These are phyloP conservation scores for Leptinotarsa lineolata DNA, from an alignment of 1,140 invertebrate genomes.

Conservation along the genomic window DNA sequence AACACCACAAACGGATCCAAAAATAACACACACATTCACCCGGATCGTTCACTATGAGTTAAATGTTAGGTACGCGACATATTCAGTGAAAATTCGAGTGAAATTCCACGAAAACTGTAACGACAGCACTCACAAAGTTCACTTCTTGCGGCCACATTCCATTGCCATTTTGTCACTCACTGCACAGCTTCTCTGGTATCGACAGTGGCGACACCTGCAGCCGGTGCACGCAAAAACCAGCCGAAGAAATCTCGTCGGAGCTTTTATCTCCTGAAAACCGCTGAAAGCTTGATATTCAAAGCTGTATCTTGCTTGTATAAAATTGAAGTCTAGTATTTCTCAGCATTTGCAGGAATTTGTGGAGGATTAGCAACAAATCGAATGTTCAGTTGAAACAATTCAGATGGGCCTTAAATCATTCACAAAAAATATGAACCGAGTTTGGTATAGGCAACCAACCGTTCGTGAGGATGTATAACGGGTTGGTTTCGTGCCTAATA, in stretches of 20 bases:
- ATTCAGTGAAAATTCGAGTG: conserved; percentile 29
- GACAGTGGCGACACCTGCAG: conserved; percentile 29
- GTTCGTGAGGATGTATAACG: neutral
- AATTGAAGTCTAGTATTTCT: no score
- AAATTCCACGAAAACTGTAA: conserved; percentile 28
- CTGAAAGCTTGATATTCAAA: neutral
- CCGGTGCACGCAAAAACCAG: conserved; percentile 19
- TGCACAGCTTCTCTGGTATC: conserved; percentile 36
- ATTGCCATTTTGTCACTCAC: conserved; percentile 55
- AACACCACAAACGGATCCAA: conserved; percentile 30
- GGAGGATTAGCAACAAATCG: neutral
- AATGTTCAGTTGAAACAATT: neutral
- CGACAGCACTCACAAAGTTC: conserved; percentile 40
- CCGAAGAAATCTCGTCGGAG: conserved; percentile 13
- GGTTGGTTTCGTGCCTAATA: neutral
- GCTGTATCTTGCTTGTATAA: neutral
- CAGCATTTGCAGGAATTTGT: neutral
- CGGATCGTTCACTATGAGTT: conserved; percentile 33
- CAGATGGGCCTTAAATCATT: no score
- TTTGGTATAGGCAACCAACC: neutral
- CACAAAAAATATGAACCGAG: neutral
- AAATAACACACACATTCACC: conserved; percentile 38
- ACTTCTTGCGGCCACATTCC: conserved; percentile 50
- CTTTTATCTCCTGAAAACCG: conserved; percentile 11
- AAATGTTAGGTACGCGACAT: conserved; percentile 32